A percentile compares a stretch with the other conserved stretches of the same genome.
These are phyloP conservation scores for Rhabditophanes sp. DNA, from an alignment of 2,888 invertebrate genomes.

Conservation along the genomic window DNA sequence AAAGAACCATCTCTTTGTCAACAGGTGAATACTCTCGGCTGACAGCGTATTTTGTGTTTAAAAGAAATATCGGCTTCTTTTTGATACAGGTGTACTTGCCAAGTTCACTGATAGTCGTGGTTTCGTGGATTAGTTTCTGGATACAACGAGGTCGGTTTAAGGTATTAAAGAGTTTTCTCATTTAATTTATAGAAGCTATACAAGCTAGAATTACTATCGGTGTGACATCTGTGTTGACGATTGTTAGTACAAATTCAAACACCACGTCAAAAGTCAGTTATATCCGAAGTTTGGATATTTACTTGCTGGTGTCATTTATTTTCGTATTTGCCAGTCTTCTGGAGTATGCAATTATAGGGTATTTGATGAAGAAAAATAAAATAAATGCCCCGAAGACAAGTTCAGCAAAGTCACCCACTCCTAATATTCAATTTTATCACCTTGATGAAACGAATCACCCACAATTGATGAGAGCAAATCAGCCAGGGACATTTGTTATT, in stretches of 20 bases:
- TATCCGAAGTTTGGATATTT: conserved; percentile 45
- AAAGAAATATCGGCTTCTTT: conserved; percentile 44
- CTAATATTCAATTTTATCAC: too few species aligned
- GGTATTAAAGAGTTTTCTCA: too few species aligned
- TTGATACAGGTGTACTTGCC: conserved; percentile 45
- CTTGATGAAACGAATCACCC: too few species aligned
- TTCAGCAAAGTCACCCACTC: too few species aligned
- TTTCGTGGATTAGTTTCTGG: conserved; percentile 45
- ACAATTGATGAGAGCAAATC: conserved; percentile 6
- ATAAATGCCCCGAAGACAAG: too few species aligned
- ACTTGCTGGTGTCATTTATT: conserved; percentile 45
- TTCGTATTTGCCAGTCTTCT: conserved; percentile 39
- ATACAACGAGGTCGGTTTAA: too few species aligned
- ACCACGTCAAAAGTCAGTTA: conserved; percentile 27
- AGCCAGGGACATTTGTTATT: too few species aligned
- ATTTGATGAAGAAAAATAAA: conserved; percentile 39
- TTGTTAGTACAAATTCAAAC: not conserved
- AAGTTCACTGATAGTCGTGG: conserved; percentile 43
- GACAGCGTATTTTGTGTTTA: conserved; percentile 40
- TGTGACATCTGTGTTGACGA: conserved; percentile 26
- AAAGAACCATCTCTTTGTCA: conserved; percentile 39
- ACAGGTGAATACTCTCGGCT: conserved; percentile 44
- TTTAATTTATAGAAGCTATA: too few species aligned
- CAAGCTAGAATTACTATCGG: conserved; percentile 45
- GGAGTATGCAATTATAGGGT: conserved; percentile 42